Conservation (phyloP, 2,797 vertebrate genomes). For the Anguilla anguilla region DNA sequence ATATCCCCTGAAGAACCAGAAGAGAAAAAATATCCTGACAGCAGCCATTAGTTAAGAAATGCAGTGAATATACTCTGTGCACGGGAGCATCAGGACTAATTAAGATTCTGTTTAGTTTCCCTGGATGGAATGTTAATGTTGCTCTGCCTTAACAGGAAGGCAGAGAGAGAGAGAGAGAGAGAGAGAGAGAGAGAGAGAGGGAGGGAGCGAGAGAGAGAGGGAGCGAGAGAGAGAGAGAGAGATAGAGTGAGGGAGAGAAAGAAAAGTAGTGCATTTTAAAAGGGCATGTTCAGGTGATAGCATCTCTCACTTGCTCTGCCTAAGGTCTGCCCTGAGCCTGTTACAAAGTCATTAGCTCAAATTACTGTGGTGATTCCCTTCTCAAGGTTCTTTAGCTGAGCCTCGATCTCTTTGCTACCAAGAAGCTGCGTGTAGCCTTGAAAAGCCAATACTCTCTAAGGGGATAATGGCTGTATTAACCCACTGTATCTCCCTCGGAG, state of each 20-base stretch:
- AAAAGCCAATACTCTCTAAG: slow-evolving; percentile 78
- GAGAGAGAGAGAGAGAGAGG: slow-evolving; percentile 12
- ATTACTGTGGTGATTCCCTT: slow-evolving; percentile 74
- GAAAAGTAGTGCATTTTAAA: slow-evolving; percentile 63
- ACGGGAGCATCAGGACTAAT: slow-evolving; percentile 77
- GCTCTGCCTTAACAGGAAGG: slow-evolving; percentile 68
- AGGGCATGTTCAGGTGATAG: slow-evolving; percentile 76
- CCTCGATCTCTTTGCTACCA: slow-evolving; percentile 59
- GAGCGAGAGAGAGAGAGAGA: neutral
- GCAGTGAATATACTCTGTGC: slow-evolving; percentile 74
- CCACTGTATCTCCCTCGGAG: slow-evolving; percentile 65
- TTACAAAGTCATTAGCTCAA: slow-evolving; percentile 82
- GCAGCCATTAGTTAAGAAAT: slow-evolving; percentile 74
- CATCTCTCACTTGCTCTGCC: slow-evolving; percentile 74
- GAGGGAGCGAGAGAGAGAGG: slow-evolving; percentile 38
- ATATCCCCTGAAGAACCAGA: slow-evolving; percentile 70
- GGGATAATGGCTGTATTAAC: slow-evolving; percentile 73
- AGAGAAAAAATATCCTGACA: slow-evolving; percentile 69
- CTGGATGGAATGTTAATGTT: slow-evolving; percentile 80
- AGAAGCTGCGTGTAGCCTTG: slow-evolving; percentile 68
- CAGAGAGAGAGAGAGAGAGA: slow-evolving; percentile 30
- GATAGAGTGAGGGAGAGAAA: slow-evolving; percentile 10
- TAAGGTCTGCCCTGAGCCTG: slow-evolving; percentile 72
- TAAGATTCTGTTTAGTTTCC: slow-evolving; percentile 79
- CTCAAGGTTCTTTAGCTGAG: slow-evolving; percentile 67